These are phyloP conservation scores for Pomacea canaliculata DNA, from an alignment of 2,888 invertebrate species.

Conservation along the genomic window DNA sequence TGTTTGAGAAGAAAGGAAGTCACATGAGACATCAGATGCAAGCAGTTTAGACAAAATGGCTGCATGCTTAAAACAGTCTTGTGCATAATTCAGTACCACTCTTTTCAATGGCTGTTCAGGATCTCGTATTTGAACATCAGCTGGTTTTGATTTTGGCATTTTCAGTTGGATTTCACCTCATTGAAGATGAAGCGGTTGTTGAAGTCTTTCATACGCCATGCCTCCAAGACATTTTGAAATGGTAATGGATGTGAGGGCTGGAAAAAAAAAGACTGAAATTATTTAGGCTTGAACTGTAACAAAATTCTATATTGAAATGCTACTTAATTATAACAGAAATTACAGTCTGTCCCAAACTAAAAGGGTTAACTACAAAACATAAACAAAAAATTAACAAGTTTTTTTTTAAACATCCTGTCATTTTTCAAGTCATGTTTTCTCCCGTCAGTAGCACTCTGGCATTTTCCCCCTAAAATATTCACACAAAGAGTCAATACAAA, in stretches of 20 bases:
- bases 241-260: conserved; percentile 5
- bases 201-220: conserved; percentile 13
- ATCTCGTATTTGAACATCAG: not conserved
- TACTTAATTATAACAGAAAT: too few species aligned
- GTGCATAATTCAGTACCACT: conserved; percentile 34
- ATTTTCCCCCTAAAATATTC: too few species aligned
- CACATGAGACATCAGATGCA: not conserved
- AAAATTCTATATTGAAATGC: too few species aligned
- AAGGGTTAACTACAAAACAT: too few species aligned
- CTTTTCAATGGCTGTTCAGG: not conserved
- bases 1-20: conserved; percentile 3
- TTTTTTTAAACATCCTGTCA: too few species aligned
- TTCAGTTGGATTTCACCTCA: not conserved
- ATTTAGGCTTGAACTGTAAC: too few species aligned
- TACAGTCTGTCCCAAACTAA: too few species aligned
- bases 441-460: too few species aligned
- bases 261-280: not conserved
- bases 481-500: too few species aligned
- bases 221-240: conserved; percentile 4
- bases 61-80: conserved; percentile 33
- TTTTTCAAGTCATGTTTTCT: too few species aligned
- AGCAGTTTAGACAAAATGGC: conserved; percentile 23
- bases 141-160: not conserved
- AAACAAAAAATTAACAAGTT: too few species aligned
- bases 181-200: conserved; percentile 1